A percentile compares a stretch with the other conserved stretches of the same genome.
These are phyloP conservation scores for Nothocercus julius DNA, from an alignment of 2,113 vertebrate species.

Conservation along the genomic window DNA sequence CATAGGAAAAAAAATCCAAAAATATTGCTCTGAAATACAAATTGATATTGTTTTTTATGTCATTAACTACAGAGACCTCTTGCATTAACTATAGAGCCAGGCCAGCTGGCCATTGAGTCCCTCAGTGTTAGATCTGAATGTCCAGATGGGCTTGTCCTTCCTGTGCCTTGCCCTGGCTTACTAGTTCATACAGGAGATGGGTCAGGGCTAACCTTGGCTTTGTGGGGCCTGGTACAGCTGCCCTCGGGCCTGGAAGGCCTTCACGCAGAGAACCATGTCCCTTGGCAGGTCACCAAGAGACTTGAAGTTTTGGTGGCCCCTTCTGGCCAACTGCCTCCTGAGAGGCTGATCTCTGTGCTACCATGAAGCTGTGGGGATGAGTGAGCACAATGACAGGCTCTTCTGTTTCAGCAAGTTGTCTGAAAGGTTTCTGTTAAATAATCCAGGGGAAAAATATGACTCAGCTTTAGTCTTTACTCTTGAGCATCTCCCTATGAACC, in stretches of 20 bases:
- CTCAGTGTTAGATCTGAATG: background rate
- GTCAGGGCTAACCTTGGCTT: background rate
- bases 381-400: background rate
- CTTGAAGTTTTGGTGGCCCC: background rate
- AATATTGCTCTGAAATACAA: background rate
- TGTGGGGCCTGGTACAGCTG: background rate
- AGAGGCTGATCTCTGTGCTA: background rate
- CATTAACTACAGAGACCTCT: no score
- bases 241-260: background rate
- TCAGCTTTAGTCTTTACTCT: background rate
- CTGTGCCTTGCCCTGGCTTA: background rate
- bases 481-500: background rate
- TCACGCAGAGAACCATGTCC: background rate
- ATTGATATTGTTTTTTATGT: background rate
- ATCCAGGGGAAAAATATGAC: background rate
- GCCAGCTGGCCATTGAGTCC: background rate
- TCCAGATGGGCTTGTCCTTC: background rate
- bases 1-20: background rate
- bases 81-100: background rate
- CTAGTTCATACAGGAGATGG: background rate
- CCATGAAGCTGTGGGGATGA: background rate
- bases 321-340: background rate
- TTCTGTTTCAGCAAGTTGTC: background rate
- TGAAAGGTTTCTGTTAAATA: background rate
- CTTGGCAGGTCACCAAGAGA: background rate